phyloP scores from a whole-genome alignment of 2,113 vertebrate species.

The Centrocercus urophasianus region DNA sequence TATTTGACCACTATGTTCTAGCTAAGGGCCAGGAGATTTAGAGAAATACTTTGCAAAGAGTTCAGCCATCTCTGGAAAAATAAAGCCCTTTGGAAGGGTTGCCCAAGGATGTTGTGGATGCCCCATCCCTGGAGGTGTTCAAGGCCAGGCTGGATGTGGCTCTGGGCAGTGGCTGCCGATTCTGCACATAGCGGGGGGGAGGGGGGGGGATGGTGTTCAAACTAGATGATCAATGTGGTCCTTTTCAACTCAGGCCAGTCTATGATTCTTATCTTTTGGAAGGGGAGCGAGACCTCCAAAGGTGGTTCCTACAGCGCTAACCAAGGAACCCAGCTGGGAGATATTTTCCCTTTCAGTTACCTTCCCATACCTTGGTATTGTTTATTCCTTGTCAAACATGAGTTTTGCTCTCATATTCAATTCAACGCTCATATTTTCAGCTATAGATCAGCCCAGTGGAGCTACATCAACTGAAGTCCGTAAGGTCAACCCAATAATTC shows the following conservation, averaged over 20 bases:
- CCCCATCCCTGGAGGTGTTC: too few species aligned
- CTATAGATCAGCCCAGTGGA: neutral
- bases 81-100: neutral
- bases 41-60: neutral
- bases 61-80: conserved; percentile 3
- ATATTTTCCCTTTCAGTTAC: neutral
- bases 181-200: too few species aligned
- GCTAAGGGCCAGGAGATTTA: neutral
- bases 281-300: neutral
- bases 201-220: too few species aligned
- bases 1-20: neutral
- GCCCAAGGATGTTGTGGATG: too few species aligned
- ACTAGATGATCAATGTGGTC: too few species aligned
- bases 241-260: too few species aligned
- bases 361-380: neutral
- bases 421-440: neutral
- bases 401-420: neutral
- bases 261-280: neutral
- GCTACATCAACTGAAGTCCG: neutral
- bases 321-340: neutral
- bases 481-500: neutral
- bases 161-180: too few species aligned
- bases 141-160: too few species aligned
- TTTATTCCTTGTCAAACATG: neutral
- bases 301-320: neutral